A percentile compares a stretch with the other conserved stretches of the same genome.
These are phyloP conservation scores for Pogonomyrmex californicus DNA, from an alignment of 1,140 invertebrate species.

Conservation along the genomic window DNA sequence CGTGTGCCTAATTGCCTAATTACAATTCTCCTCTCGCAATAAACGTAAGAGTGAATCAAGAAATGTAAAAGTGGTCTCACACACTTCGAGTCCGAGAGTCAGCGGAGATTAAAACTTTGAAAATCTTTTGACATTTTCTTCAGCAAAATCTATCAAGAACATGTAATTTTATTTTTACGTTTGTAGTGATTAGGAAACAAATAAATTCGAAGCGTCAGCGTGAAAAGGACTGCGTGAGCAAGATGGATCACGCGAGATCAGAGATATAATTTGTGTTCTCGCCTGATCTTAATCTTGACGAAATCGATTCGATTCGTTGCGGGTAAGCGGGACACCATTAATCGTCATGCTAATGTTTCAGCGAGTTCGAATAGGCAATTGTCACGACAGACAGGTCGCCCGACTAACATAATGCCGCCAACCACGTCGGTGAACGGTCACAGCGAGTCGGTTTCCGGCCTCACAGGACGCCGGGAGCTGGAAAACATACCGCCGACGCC, in stretches of 20 bases:
- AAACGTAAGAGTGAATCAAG: neutral
- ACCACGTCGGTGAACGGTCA: constrained; percentile 83
- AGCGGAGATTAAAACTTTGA: neutral
- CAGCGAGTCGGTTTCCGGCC: constrained; percentile 78
- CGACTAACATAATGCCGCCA: constrained; percentile 84
- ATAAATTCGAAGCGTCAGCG: neutral
- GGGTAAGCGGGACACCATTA: constrained; percentile 6
- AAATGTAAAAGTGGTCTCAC: constrained; percentile 4
- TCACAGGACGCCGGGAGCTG: constrained; percentile 83
- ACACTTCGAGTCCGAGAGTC: neutral
- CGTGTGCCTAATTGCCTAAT: neutral
- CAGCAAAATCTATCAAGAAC: neutral
- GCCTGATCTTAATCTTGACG: neutral
- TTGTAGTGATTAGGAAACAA: neutral
- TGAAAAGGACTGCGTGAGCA: neutral
- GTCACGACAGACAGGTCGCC: constrained; percentile 79
- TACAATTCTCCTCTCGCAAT: neutral
- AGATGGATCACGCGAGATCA: neutral
- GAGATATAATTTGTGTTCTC: neutral
- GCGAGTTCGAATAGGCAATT: constrained; percentile 83
- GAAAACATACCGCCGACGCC: constrained; percentile 85
- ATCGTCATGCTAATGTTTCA: constrained; percentile 69
- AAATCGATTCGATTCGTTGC: neutral
- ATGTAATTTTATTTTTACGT: neutral
- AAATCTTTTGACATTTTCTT: neutral